Evolutionary conservation across 1,140 invertebrate genomes (phyloP), one percentile per base, ranked within the genome.

Genomic region (Drosophila tropicalis): DNA sequence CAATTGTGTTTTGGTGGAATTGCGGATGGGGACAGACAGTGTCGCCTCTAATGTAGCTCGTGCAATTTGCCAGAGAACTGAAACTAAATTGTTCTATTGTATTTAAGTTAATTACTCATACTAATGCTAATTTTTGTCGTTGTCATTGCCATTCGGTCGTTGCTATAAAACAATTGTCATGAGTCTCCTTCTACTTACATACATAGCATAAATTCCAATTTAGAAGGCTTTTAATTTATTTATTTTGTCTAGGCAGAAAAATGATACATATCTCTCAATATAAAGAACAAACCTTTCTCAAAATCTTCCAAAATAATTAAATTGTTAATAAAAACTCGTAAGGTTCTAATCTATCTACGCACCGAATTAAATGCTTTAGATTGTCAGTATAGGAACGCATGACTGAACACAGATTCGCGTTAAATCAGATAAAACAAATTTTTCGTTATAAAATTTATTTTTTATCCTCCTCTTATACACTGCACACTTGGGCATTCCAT

Each of bases 61-160:
- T 72, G 71, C 85, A 89, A 89, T 89, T 89, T 78, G 73, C 65
- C 72, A 36, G 56, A 36, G 56, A 84, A 76, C 44, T 22, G 9
- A 86, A 89, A 84, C 85, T 90, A 89, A 89, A 89, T 89, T 89
- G 80, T 89, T 81, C 84, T 84, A 89, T 89, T 89, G 84, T 89
- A 89, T 89, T 89, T 89, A 89, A 89, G 84, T 89, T 89, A 89
- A 89, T 89, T 89, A 89, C 85, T 89, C 80, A 78, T 78, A 83
- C 84, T 87, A 87, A 87, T 87, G 80, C 84, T 89, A 89, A 89
- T 89, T 89, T 90, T 78, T 66, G 80, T 75, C 70, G 76, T 79
- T 60, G 67, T 67, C 62, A 51, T 61, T 64, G 25, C 41, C 62
- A 62, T 10, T 13, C 10, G 12, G 3, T 61, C 44, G 68, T 66